Evolutionary conservation across 2,113 vertebrate genomes (phyloP), one percentile per base, ranked within the genome.

Genomic region (Phrynosoma blainvillii): DNA sequence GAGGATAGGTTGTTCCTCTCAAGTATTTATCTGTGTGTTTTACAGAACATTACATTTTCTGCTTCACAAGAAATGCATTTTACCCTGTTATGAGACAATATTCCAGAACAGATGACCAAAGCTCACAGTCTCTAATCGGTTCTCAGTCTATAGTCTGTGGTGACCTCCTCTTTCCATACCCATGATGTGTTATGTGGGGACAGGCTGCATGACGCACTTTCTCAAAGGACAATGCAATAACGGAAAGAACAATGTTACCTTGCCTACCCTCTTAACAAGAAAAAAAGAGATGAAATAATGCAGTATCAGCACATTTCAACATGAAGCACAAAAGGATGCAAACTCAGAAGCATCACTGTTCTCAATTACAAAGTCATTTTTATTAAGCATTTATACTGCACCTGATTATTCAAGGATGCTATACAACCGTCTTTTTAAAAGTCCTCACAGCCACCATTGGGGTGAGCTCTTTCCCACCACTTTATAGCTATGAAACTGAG

Each of bases 151-250:
- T n/a, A 30, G 16, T 88, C 36, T 81, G 47, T 2, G 0, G 0
- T 84, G 85, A 75, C 6, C 27, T 0, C 6, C 27, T 0, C 0
- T 0, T 1, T 27, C 74, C 74, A 85, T 40, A 65, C 21, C 56
- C 23, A 13, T 27, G 16, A 47, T 47, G 47, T 47, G 47, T 7
- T 23, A n/a, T 25, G 79, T 62, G n/a, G 27, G n/a, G 75, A 27
- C 16, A 59, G 52, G 20, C 77, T 54, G 14, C 16, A 54, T 79
- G 1, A 3, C 14, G 13, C 23, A 79, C 47, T 21, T 27, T 79
- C 52, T 42, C n/a, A 75, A 75, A 75, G 32, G 56, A 6, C 18
- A 62, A 16, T 23, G 59, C 5, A 76, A 74, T 54, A 87, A 85
- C 16, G 8, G 21, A 62, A n/a, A 18, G 3, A 30, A 85, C 18